Evolutionary conservation across 1,140 invertebrate species (phyloP), one percentile per base, ranked within the genome.

Genomic region (Oncopodura yosiiana): DNA sequence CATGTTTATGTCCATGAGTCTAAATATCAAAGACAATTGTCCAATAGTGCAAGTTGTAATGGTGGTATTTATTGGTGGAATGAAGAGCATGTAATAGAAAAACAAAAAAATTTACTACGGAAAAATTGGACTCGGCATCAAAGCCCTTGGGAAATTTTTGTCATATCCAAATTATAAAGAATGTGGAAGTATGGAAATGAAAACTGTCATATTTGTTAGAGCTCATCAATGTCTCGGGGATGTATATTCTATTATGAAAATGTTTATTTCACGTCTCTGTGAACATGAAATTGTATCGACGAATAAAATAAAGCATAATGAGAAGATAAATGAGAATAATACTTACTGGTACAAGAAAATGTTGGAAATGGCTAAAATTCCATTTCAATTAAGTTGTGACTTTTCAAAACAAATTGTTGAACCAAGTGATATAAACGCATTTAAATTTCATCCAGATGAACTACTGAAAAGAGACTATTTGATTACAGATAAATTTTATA

Each of bases 391-490:
- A 14, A 29, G 38, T 5, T 44, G n/a, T n/a, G 26, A 49, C 19
- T 50, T 56, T 27, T 46, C 48, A 21, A 32, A 32, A 9, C 23
- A 50, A 45, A 43, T 55, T n/a, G 24, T 55, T 11, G 53, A 55
- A 27, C 49, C 49, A 14, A 37, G 42, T 11, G 9, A 21, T 14
- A 16, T 39, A 43, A 56, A 45, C 18, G 46, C 46, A 26, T 56
- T 46, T 46, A 49, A 45, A 36, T 38, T 56, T 2, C 34, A 19
- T 16, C 46, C 50, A 21, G 50, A 49, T 11, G 48, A 43, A 32
- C 24, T 56, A 26, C 37, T 56, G 3, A 56, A 56, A 42, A 42
- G 54, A 36, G 54, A 56, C 42, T 48, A 56, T 9, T 30, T 56
- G 29, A 26, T 50, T 16, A 27, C 50, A 16, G 54, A 56, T 24